phyloP scores from a whole-genome alignment of 2,797 vertebrate genomes.

The Tapirus indicus region DNA sequence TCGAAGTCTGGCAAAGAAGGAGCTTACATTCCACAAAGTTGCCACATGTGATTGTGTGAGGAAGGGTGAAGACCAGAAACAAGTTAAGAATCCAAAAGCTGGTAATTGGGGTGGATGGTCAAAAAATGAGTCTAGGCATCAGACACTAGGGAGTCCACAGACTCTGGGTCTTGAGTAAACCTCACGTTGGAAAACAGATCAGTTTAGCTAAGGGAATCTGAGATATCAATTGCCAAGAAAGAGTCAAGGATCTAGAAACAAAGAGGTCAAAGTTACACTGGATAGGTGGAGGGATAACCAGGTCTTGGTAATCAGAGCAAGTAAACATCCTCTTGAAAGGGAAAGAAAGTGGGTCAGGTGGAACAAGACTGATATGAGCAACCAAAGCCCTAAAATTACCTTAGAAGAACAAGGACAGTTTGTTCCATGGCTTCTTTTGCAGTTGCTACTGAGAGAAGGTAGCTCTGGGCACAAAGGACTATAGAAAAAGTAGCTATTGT shows the following conservation, averaged over 20 bases:
- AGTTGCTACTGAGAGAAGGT: background rate
- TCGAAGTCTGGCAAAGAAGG: background rate
- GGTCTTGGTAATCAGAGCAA: background rate
- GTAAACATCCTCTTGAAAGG: background rate
- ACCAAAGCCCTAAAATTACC: background rate
- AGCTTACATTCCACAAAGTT: background rate
- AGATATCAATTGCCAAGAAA: background rate
- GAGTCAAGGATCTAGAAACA: conserved; percentile 15
- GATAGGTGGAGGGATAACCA: background rate
- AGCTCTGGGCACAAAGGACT: background rate
- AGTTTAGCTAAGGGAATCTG: background rate
- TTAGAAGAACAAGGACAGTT: conserved; percentile 3
- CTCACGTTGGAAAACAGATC: background rate
- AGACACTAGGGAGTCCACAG: background rate
- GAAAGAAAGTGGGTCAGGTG: background rate
- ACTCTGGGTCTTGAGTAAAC: background rate
- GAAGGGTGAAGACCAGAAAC: background rate
- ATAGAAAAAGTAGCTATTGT: background rate
- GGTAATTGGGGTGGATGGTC: background rate
- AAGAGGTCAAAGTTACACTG: background rate
- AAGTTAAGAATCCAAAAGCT: background rate
- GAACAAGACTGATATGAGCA: background rate
- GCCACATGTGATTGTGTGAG: background rate
- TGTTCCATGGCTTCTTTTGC: conserved; percentile 12
- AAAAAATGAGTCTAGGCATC: background rate